phyloP scores from a whole-genome alignment of 2,888 invertebrate species.

The Ornithoptera alexandrae region DNA sequence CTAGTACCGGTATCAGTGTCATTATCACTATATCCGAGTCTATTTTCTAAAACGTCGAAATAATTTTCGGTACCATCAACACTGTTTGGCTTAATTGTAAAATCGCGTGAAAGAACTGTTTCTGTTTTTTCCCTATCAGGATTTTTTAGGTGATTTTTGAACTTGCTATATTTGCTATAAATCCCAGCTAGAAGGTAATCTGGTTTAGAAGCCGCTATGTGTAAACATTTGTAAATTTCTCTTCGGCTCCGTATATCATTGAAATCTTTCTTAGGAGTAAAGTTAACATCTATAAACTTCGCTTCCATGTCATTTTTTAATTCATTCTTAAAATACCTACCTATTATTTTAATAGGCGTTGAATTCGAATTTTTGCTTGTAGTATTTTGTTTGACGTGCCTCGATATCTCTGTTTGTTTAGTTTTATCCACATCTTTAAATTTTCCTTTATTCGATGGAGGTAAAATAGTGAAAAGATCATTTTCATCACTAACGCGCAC shows the following conservation, averaged over 20 bases:
- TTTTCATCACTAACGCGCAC: not conserved
- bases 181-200: conserved; percentile 6
- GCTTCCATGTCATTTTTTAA: conserved; percentile 2
- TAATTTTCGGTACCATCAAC: conserved; percentile 7
- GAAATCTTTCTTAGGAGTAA: not conserved
- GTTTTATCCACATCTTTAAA: not conserved
- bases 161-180: conserved; percentile 19
- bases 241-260: conserved; percentile 6
- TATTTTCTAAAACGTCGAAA: conserved; percentile 22
- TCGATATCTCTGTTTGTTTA: not conserved
- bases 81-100: conserved; percentile 6
- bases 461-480: not conserved
- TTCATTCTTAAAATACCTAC: conserved; percentile 16
- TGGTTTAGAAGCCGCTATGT: not conserved
- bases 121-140: conserved; percentile 4
- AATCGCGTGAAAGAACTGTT: conserved; percentile 3
- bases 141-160: conserved; percentile 21
- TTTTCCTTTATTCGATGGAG: not conserved
- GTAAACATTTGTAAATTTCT: conserved; percentile 3
- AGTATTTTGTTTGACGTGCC: not conserved
- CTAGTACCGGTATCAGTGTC: not conserved
- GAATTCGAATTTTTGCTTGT: not conserved
- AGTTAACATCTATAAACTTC: conserved; percentile 9
- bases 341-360: conserved; percentile 2
- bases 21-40: not conserved